Conservation (phyloP, 2,888 invertebrate genomes). For the Acronicta psi region DNA sequence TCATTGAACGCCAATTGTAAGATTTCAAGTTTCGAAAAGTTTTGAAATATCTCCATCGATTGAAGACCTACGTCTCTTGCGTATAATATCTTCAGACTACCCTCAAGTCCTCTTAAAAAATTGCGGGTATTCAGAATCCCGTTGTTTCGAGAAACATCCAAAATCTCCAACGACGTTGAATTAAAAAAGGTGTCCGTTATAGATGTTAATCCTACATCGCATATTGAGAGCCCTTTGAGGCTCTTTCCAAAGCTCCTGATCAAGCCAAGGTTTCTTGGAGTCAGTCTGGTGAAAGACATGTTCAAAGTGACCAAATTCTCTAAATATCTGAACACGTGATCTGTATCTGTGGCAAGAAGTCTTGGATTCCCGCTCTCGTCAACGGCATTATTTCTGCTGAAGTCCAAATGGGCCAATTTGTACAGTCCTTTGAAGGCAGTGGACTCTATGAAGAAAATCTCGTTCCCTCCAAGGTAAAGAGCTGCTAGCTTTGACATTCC, state of each 20-base stretch:
- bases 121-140: slow-evolving; percentile 70
- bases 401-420: slow-evolving; percentile 84
- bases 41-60: slow-evolving; percentile 71
- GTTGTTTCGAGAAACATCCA: slow-evolving; percentile 89
- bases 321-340: slow-evolving; percentile 57
- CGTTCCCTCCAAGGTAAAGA: slow-evolving; percentile 88
- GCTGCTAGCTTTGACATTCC: slow-evolving; percentile 81
- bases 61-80: slow-evolving; percentile 79
- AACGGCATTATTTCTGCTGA: slow-evolving; percentile 79
- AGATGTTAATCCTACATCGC: slow-evolving; percentile 78
- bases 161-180: slow-evolving; percentile 74
- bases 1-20: slow-evolving; percentile 87
- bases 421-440: slow-evolving; percentile 77
- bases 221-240: slow-evolving; percentile 75
- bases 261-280: slow-evolving; percentile 55
- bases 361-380: slow-evolving; percentile 54
- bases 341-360: slow-evolving; percentile 55
- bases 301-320: slow-evolving; percentile 69
- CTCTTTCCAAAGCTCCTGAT: slow-evolving; percentile 60
- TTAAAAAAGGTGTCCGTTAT: slow-evolving; percentile 76
- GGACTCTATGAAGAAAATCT: slow-evolving; percentile 75
- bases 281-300: slow-evolving; percentile 70
- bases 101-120: slow-evolving; percentile 78
- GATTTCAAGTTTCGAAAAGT: slow-evolving; percentile 78
- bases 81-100: slow-evolving; percentile 79